Conservation (phyloP, 2,797 vertebrate genomes). For the Kryptolebias ocellatus region DNA sequence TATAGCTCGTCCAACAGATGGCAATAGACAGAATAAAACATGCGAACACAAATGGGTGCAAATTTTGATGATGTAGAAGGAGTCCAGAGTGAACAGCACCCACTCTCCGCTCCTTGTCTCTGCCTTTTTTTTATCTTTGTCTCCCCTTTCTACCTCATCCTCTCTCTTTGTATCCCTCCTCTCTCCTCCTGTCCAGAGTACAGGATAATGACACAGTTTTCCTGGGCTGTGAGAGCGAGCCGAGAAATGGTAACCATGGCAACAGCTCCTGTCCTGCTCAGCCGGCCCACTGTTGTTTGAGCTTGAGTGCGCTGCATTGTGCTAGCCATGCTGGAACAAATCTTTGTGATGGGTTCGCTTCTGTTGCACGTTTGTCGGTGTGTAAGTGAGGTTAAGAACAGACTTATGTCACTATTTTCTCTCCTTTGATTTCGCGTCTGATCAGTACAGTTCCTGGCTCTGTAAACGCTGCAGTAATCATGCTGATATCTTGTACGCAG, state of each 20-base stretch:
- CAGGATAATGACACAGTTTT: conserved; percentile 87
- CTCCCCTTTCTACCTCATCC: conserved; percentile 48
- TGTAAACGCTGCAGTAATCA: conserved; percentile 45
- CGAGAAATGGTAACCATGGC: conserved; percentile 83
- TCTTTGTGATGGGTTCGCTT: conserved; percentile 41
- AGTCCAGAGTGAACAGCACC: conserved; percentile 50
- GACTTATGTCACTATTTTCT: conserved; percentile 60
- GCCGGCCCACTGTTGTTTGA: conserved; percentile 69
- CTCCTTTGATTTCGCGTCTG: conserved; percentile 47
- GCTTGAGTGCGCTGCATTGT: conserved; percentile 70
- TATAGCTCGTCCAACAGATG: conserved; percentile 30
- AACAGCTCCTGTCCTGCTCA: conserved; percentile 85
- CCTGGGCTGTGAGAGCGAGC: conserved; percentile 77
- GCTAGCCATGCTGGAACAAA: conserved; percentile 59
- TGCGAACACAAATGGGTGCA: conserved; percentile 60
- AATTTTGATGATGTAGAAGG: conserved; percentile 65
- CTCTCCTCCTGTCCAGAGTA: conserved; percentile 76
- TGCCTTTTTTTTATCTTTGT: conserved; percentile 58
- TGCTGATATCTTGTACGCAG: conserved; percentile 43
- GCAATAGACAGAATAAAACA: not conserved
- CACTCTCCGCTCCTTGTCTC: conserved; percentile 27
- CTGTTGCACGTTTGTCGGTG: conserved; percentile 9
- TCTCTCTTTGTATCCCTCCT: conserved; percentile 45
- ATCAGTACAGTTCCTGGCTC: conserved; percentile 49
- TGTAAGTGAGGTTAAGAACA: conserved; percentile 31